Conservation (phyloP, 1,140 invertebrate genomes). For the Patella vulgata region DNA sequence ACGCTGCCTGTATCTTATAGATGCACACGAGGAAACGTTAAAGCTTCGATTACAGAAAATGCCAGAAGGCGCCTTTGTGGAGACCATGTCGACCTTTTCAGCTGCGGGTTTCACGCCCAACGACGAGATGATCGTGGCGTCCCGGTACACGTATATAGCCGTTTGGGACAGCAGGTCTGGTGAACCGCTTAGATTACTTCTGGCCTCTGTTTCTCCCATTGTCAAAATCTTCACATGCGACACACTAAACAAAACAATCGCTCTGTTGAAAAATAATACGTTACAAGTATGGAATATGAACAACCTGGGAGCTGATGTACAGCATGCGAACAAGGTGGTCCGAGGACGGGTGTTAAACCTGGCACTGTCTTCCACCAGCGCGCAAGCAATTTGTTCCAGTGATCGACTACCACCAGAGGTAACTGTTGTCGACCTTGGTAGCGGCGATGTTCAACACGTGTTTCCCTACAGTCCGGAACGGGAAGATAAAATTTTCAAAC, state of each 20-base stretch:
- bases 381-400: constrained; percentile 19
- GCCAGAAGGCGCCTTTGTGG: constrained; percentile 43
- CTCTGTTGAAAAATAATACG: constrained; percentile 46
- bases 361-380: constrained; percentile 33
- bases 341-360: constrained; percentile 35
- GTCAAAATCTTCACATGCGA: constrained; percentile 46
- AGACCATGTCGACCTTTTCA: constrained; percentile 47
- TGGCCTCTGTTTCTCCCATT: constrained; percentile 41
- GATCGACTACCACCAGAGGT: constrained; percentile 30
- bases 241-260: constrained; percentile 51
- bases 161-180: constrained; percentile 54
- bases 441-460: constrained; percentile 35
- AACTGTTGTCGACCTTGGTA: constrained; percentile 43
- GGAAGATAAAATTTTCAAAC: constrained; percentile 29
- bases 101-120: constrained; percentile 52
- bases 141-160: constrained; percentile 50
- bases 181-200: constrained; percentile 45
- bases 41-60: constrained; percentile 39
- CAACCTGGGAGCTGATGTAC: constrained; percentile 51
- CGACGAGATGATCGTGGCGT: constrained; percentile 49
- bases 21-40: constrained; percentile 33
- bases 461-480: constrained; percentile 42
- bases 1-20: constrained; percentile 43
- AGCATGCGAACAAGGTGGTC: constrained; percentile 45
- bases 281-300: constrained; percentile 60